phyloP scores from a whole-genome alignment of 2,888 invertebrate species.

The Leucophora obtusa region DNA sequence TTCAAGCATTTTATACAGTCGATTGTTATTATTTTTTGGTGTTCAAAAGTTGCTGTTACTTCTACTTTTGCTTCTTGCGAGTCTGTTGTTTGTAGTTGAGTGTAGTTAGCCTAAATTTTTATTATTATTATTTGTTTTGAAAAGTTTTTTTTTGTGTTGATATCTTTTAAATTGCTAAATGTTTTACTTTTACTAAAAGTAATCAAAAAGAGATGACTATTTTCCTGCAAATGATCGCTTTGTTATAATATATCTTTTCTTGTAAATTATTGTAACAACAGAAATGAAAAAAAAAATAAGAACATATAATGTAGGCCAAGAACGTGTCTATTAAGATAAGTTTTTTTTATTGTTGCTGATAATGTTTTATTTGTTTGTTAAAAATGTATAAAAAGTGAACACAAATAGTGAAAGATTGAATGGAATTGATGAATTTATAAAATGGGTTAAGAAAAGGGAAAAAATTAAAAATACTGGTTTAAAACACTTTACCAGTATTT shows the following conservation, averaged over 20 bases:
- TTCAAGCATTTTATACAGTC: constrained; percentile 28
- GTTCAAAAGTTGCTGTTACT: constrained; percentile 8
- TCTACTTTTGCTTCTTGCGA: background rate
- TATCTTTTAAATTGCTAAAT: constrained; percentile 24
- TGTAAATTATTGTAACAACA: constrained; percentile 14
- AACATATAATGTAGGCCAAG: constrained; percentile 57
- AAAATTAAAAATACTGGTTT: background rate
- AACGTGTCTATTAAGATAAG: constrained; percentile 60
- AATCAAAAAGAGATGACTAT: constrained; percentile 12
- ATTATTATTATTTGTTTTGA: constrained; percentile 12
- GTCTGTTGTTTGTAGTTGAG: background rate
- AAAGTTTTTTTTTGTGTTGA: background rate
- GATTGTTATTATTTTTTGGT: constrained; percentile 26
- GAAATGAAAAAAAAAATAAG: constrained; percentile 22
- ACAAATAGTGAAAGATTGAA: background rate
- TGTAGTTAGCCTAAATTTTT: constrained; percentile 37
- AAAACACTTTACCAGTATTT: too few species aligned
- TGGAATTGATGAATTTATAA: background rate
- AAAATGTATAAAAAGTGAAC: background rate
- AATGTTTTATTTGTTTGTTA: background rate
- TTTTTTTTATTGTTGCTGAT: constrained; percentile 22
- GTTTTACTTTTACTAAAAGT: constrained; percentile 46
- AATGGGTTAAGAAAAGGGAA: background rate
- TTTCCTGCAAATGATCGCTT: constrained; percentile 21
- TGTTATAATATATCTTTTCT: constrained; percentile 6